A percentile compares a stretch with the other conserved stretches of the same genome.
phyloP scores from a whole-genome alignment of 2,113 vertebrate genomes.

The Porphyrio hochstetteri region DNA sequence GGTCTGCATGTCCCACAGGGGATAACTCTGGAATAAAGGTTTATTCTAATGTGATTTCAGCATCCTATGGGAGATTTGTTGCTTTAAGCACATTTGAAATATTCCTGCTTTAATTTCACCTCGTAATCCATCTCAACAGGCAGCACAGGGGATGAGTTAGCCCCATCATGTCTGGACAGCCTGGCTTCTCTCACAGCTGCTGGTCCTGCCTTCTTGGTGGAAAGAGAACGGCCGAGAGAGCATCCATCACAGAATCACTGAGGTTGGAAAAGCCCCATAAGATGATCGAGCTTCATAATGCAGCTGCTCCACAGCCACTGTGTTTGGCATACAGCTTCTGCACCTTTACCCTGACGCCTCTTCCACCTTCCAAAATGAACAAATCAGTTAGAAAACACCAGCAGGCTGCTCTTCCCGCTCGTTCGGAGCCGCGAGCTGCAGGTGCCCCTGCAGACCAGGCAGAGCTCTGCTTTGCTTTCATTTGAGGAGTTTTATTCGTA shows the following conservation, averaged over 20 bases:
- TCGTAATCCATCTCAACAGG: neutral
- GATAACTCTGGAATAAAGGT: neutral
- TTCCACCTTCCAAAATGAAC: neutral
- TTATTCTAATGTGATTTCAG: neutral
- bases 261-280: neutral
- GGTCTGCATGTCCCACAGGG: rapidly evolving
- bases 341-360: neutral
- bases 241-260: neutral
- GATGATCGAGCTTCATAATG: neutral
- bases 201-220: neutral
- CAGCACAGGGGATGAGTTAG: neutral
- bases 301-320: neutral
- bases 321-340: neutral
- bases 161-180: neutral
- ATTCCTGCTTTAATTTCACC: neutral
- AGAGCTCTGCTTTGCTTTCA: neutral
- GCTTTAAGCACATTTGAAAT: neutral
- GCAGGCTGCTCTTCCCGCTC: neutral
- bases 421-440: neutral
- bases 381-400: neutral
- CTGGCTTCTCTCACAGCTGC: neutral
- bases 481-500: neutral
- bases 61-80: neutral
- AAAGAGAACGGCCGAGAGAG: neutral
- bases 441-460: neutral